Evolutionary conservation across 2,888 invertebrate genomes (phyloP), one percentile per base, ranked within the genome.

Genomic region (Drosophila tanythrix): DNA sequence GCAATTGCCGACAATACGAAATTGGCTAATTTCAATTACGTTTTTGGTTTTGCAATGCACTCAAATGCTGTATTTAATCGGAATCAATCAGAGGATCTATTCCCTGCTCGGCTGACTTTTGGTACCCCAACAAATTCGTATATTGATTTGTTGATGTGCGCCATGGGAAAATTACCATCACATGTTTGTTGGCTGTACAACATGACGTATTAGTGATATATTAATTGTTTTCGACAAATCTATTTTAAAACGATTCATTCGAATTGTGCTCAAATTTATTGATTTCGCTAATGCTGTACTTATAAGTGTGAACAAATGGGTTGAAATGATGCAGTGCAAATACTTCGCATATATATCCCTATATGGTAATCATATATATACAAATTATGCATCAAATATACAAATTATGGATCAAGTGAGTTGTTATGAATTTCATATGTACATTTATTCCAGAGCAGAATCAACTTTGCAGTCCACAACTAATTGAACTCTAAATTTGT

Each of bases 141-240:
- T 51, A 31, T 27, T 21, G 33, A 65, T 66, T 36, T 48, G 43
- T 62, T 57, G 68, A 64, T 57, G 50, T 74, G 58, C 56, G 53
- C 57, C 21, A 43, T 40, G 21, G 10, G 58, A 40, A 53, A 27
- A n/a, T 4, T 4, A 52, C 27, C 65, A 81, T 83, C 83, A 81
- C 84, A 87, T 83, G 84, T 48, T 74, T 36, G 55, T 27, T 29
- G 18, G 55, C 58, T 55, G 71, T 83, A 59, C 70, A 61, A 71
- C 88, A 58, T 79, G 83, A 79, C 83, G 83, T 88, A 79, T 82
- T 31, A 62, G 82, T 61, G 76, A 82, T 82, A 56, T 60, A 77
- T 73, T 70, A 61, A 65, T 70, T 68, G 74, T 66, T 46, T 48
- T 62, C 69, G 87, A 89, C 82, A 83, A 66, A 72, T 87, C 78